Conservation (phyloP, 2,888 invertebrate species). For the Drosophila quinaria region DNA sequence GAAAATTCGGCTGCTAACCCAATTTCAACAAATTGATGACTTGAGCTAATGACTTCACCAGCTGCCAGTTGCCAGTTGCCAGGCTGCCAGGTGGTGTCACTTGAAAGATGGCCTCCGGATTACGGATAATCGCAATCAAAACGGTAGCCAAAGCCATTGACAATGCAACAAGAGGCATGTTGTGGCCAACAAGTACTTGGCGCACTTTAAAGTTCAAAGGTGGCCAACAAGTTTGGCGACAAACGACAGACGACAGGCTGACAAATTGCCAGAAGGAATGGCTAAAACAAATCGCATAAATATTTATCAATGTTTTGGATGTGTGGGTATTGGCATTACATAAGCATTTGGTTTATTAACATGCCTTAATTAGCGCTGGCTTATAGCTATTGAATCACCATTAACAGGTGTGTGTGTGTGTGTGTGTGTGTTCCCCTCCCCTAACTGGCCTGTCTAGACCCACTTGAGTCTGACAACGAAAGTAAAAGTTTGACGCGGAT, state of each 20-base stretch:
- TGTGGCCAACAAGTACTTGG: conserved; percentile 40
- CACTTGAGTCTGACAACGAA: conserved; percentile 43
- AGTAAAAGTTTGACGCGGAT: conserved; percentile 69
- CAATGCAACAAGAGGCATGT: conserved; percentile 3
- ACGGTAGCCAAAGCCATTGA: conserved; percentile 48
- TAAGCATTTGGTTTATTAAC: conserved; percentile 66
- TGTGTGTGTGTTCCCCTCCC: neutral
- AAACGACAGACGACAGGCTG: conserved; percentile 41
- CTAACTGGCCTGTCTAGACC: neutral
- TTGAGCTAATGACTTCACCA: conserved; percentile 53
- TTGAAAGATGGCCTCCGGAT: conserved; percentile 21
- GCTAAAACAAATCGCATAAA: conserved; percentile 38
- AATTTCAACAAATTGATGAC: conserved; percentile 48
- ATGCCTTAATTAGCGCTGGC: conserved; percentile 58
- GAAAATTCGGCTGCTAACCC: conserved; percentile 30
- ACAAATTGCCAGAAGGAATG: conserved; percentile 71
- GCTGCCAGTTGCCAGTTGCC: conserved; percentile 29
- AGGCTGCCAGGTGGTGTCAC: conserved; percentile 14
- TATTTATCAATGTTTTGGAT: neutral
- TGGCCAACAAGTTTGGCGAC: conserved; percentile 41
- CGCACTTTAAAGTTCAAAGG: conserved; percentile 70
- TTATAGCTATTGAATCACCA: conserved; percentile 46
- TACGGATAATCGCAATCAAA: conserved; percentile 29
- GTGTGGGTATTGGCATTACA: conserved; percentile 52
- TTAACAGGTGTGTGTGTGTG: conserved; percentile 24